A percentile compares a stretch with the other conserved stretches of the same genome.
These are phyloP conservation scores for Carassius auratus DNA, from an alignment of 2,113 vertebrate species.

Conservation along the genomic window DNA sequence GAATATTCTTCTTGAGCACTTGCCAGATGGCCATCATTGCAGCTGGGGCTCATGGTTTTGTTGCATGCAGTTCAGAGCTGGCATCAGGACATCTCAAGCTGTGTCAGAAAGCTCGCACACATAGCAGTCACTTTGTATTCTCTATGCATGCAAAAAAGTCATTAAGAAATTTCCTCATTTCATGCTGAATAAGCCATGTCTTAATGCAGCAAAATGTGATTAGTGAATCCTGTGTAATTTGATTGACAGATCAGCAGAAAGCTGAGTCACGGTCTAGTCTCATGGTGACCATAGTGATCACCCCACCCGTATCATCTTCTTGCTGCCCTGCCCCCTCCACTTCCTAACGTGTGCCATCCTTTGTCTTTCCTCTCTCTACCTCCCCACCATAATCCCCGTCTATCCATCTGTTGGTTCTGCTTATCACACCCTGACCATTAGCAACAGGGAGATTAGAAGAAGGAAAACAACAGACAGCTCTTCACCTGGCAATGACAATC, in stretches of 20 bases:
- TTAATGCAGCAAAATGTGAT: not conserved
- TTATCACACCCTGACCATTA: slow-evolving; percentile 52
- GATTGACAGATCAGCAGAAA: not conserved
- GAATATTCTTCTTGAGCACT: slow-evolving; percentile 50
- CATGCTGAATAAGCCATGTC: not conserved
- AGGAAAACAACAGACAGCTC: slow-evolving; percentile 29
- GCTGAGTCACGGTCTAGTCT: slow-evolving; percentile 43
- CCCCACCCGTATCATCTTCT: not conserved
- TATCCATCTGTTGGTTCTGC: slow-evolving; percentile 59
- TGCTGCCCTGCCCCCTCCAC: not conserved
- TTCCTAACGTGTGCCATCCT: slow-evolving; percentile 19
- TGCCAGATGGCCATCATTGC: slow-evolving; percentile 56
- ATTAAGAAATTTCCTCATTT: not conserved
- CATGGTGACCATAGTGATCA: slow-evolving; percentile 10
- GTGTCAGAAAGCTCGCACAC: slow-evolving; percentile 28
- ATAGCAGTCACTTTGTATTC: not conserved
- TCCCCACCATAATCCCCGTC: slow-evolving; percentile 43
- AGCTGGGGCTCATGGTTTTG: slow-evolving; percentile 45
- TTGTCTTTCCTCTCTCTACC: not conserved
- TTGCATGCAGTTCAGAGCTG: slow-evolving; percentile 39
- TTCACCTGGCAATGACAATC: not conserved
- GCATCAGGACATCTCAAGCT: slow-evolving; percentile 42
- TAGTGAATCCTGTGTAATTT: not conserved
- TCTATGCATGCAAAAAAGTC: slow-evolving; percentile 1
- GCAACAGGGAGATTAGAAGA: slow-evolving; percentile 25